Evolutionary conservation across 2,113 vertebrate species (phyloP), one percentile per base, ranked within the genome.

Genomic region (Halichoerus grypus): DNA sequence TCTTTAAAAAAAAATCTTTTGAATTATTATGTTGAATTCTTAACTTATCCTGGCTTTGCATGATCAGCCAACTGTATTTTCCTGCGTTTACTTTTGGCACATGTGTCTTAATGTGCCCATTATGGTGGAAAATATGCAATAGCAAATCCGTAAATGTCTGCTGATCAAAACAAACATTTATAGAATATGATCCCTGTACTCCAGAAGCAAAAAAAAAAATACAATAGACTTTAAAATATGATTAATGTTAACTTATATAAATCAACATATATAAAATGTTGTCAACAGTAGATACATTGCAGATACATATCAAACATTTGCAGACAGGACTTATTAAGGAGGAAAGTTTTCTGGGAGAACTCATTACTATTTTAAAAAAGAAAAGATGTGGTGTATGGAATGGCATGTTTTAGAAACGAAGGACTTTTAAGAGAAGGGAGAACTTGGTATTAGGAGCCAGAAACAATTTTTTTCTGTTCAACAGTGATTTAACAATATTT

Each of bases 1-100:
- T 49, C 80, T 95, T 46, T 19, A n/a, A n/a, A 94, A 97, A 97
- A 94, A 82, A 53, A 42, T 33, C 9, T 72, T 83, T 71, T 33
- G 28, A 77, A 36, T 88, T 94, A 77, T 7, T 81, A 11, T 71
- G 39, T 92, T 95, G 33, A 77, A 5, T 82, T 91, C 24, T 81
- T 65, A 61, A 89, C 26, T 85, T 72, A 46, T 19, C 55, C 39
- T 92, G 22, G 15, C 46, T 91, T 93, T 36, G 1, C 72, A n/a
- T 22, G 51, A 5, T 65, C 76, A 85, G 42, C 13, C 33, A 81
- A 49, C n/a, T 61, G 92, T 42, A 53, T 65, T 93, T 84, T 82
- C 36, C 61, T 82, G 28, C 16, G 81, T 28, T 67, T 28, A 42
- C 57, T 15, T 63, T 4, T 19, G 82, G 4, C 21, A 22, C 42